Base-by-base conservation (phyloP, 1,140 invertebrate genomes). In the Brevipalpus yothersi region DNA sequence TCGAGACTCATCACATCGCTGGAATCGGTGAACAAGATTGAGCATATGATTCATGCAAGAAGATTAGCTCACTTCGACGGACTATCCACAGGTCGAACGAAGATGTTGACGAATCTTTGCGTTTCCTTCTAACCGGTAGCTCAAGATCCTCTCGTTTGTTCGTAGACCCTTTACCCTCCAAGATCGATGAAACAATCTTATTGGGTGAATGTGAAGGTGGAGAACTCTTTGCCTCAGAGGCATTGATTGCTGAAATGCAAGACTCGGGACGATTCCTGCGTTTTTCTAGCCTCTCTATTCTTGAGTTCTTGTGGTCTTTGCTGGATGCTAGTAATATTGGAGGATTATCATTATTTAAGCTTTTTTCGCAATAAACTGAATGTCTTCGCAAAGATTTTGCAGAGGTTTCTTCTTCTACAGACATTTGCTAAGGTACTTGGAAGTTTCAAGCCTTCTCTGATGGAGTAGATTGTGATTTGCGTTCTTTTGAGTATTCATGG, bases 351-450 rank as follows among this genome's bases (percentile, higher is more conserved):
- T 17, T 39, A 13, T 17, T 58, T 15, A 17, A 15, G 43, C 42
- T 43, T 4, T 39, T 40, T 17, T 40, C 5, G 2, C 39, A n/a
- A n/a, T 58, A 8, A 47, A 47, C 56, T 4, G 56, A 58, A n/a
- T 31, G 56, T 10, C 15, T 56, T 23, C 54, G 54, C 23, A 31
- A n/a, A 10, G 49, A 19, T 51, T n/a, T n/a, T 17, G n/a, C 49
- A n/a, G n/a, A 17, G n/a, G 12, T 51, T 80, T 81, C 4, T 41
- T 85, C 82, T 66, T 85, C 83, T 70, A 82, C 78, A 60, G 85
- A 81, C 58, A 83, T 76, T 66, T 87, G 84, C 66, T 31, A 89
- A 70, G 1, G 84, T 83, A 69, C 86, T 89, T 5, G 89, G 69
- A 31, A 90, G 69, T 59, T 82, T 82, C 23, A 90, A 70, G 0